Conservation (phyloP, 1,140 invertebrate species). For the Teleogryllus occipitalis region DNA sequence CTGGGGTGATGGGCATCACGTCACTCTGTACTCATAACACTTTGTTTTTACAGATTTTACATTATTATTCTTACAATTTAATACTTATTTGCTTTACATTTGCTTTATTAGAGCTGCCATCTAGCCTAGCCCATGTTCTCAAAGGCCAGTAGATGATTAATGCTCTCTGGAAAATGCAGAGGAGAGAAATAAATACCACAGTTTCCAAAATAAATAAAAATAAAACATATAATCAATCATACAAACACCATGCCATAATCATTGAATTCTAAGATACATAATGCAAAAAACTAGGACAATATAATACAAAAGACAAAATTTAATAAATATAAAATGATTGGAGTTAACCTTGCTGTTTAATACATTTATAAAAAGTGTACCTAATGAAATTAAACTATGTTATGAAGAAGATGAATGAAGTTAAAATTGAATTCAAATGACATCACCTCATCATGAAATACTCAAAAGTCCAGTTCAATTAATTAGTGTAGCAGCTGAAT, state of each 20-base stretch:
- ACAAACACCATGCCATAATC: neutral
- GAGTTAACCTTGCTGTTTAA: too few relatives aligned
- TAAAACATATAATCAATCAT: neutral
- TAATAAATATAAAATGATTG: too few relatives aligned
- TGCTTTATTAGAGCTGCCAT: constrained; percentile 4
- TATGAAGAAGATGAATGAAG: too few relatives aligned
- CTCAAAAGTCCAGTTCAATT: too few relatives aligned
- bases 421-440: too few relatives aligned
- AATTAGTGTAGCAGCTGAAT: too few relatives aligned
- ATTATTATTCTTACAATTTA: neutral
- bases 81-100: neutral
- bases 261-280: neutral
- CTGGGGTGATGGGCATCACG: neutral
- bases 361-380: too few relatives aligned
- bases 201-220: neutral
- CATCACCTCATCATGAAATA: too few relatives aligned
- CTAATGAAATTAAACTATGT: too few relatives aligned
- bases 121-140: neutral
- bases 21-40: constrained; percentile 1
- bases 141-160: neutral
- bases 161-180: constrained; percentile 3
- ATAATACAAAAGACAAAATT: too few relatives aligned
- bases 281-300: too few relatives aligned
- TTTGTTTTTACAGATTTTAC: neutral
- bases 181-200: constrained; percentile 4